Base-by-base conservation (phyloP, 2,888 invertebrate species). In the Netelia fuscicornis region DNA sequence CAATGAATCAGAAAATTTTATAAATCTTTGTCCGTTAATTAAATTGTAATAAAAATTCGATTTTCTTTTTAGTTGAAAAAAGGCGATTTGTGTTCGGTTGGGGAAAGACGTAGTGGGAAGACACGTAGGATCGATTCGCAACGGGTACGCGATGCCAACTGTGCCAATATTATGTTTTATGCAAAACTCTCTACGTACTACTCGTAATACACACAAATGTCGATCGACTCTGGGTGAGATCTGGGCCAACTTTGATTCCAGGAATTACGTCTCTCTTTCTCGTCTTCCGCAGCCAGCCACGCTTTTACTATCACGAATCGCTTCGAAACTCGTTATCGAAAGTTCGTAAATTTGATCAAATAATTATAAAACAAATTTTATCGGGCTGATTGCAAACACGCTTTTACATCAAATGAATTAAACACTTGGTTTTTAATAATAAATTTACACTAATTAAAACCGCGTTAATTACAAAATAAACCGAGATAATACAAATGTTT, bases 111-210 rank as follows among this genome's bases (percentile, higher is more conserved):
- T 48, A 48, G 13, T 13, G 17, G 3, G 25, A 13, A n/a, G 23
- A 10, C 25, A 60, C 48, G 30, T 30, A 30, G 30, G n/a, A 79
- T 48, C 44, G 48, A 81, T 44, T 67, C 13, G 44, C 1, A 52
- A 64, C 67, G 76, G 25, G 77, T 13, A 0, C 25, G 68, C 64
- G 56, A 44, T 56, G 74, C 84, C 81, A 81, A 78, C 81, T 84
- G 84, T 72, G 81, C 72, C 78, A 81, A 84, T 84, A 84, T 84
- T 81, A 81, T 84, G 77, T 81, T 84, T 84, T 70, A 70, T 81
- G 77, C 78, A 78, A 81, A 58, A 48, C 10, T 48, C 13, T 48
- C 11, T 13, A 10, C 64, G 56, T 74, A 58, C 72, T 52, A 72
- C 72, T 80, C 56, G 62, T 52, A 74, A 74, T 75, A 72, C 81